These are phyloP conservation scores for Varanus komodoensis DNA, from an alignment of 2,113 vertebrate species.

Conservation along the genomic window DNA sequence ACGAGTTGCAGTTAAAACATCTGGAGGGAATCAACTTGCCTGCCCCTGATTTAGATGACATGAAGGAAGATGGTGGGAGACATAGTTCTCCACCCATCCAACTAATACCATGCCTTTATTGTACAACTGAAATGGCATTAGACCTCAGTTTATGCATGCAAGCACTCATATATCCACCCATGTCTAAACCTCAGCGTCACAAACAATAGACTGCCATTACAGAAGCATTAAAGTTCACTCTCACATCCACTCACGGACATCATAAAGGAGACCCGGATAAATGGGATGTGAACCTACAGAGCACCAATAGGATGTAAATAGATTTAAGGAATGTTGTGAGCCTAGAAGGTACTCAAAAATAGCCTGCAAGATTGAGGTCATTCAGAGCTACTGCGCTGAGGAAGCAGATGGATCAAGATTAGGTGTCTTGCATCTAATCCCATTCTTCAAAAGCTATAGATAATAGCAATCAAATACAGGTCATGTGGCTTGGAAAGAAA, in stretches of 20 bases:
- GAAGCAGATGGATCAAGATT: conserved; percentile 65
- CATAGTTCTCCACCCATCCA: not conserved
- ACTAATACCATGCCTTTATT: not conserved
- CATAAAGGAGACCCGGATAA: not conserved
- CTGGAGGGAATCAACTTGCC: not conserved
- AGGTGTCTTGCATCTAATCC: conserved; percentile 65
- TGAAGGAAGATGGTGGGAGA: not conserved
- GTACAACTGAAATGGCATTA: not conserved
- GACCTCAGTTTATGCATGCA: not conserved
- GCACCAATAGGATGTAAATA: not conserved
- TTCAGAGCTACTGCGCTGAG: not conserved
- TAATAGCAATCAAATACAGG: conserved; percentile 41
- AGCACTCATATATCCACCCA: not conserved
- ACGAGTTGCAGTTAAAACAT: too few relatives aligned
- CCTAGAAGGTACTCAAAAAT: not conserved
- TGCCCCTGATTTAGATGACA: not conserved
- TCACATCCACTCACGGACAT: not conserved
- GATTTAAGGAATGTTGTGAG: fast-evolving
- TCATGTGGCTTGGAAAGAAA: conserved; percentile 38
- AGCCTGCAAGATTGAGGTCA: conserved; percentile 53
- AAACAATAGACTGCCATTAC: not conserved
- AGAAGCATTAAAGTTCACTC: too few relatives aligned
- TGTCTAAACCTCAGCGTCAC: not conserved
- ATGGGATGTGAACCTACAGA: fast-evolving
- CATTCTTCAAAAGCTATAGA: conserved; percentile 44